Conservation (phyloP, 1,140 invertebrate species). For the Copidosoma floridanum region DNA sequence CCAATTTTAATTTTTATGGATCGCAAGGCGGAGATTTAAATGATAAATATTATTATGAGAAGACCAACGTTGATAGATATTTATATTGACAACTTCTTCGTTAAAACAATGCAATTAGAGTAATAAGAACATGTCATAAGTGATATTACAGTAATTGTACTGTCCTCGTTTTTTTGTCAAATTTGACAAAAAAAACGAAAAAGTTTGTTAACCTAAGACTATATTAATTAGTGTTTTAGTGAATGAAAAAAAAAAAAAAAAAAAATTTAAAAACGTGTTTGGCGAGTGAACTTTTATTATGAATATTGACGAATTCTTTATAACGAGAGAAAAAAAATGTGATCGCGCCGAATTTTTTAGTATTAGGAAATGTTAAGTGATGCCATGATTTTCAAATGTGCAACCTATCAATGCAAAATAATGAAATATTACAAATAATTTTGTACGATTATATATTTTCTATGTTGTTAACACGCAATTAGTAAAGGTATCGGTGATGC, state of each 20-base stretch:
- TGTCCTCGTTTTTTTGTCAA: slow-evolving; percentile 1
- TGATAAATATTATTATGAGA: not conserved
- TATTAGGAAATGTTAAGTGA: slow-evolving; percentile 30
- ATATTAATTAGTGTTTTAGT: not conserved
- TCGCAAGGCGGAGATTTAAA: no score
- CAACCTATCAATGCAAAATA: slow-evolving; percentile 47
- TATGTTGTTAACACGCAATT: slow-evolving; percentile 16
- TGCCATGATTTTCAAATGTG: slow-evolving; percentile 39
- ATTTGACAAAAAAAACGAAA: slow-evolving; percentile 1
- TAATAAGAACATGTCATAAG: slow-evolving; percentile 4
- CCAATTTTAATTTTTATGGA: no score
- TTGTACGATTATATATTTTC: slow-evolving; percentile 33
- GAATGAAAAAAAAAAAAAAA: not conserved
- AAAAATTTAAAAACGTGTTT: no score
- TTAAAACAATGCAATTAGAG: slow-evolving; percentile 14
- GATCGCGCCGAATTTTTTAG: slow-evolving; percentile 20
- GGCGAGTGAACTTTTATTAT: no score
- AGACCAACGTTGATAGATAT: not conserved
- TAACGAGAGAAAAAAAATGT: slow-evolving; percentile 21
- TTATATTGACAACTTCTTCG: not conserved
- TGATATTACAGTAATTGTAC: not conserved
- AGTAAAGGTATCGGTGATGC: slow-evolving; percentile 20
- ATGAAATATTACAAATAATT: slow-evolving; percentile 40
- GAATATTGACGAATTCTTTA: not conserved
- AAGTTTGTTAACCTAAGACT: slow-evolving; percentile 3